Base-by-base conservation (phyloP, 2,113 vertebrate genomes). In the Eleginops maclovinus region DNA sequence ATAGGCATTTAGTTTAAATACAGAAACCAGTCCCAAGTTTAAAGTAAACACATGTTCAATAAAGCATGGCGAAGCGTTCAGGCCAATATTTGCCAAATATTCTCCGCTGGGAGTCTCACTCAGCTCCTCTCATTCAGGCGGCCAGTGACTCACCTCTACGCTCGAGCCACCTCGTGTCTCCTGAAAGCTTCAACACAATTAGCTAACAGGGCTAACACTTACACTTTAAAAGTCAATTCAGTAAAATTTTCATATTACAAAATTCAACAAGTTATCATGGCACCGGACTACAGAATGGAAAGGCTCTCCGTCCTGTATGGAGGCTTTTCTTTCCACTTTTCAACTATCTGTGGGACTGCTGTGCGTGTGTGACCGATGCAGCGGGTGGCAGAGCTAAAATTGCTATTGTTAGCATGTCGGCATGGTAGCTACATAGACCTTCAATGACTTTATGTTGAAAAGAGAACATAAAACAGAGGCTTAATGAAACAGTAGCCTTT, bases 131-230 rank as follows among this genome's bases (percentile, higher is more conserved):
- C 86, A 72, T 79, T 85, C 84, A 81, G 82, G 84, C 88, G 88
- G 84, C 86, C 92, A 87, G 86, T 93, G 94, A 94, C 93, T 93
- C 94, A 94, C 94, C 94, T 94, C 93, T 87, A 86, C 85, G 82
- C 68, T 93, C 90, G 73, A 89, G 88, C 91, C 94, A 94, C 95
- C 95, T 94, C 95, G 95, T 95, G 95, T 94, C 91, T 94, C 88
- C 86, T 59, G 70, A n/a, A 88, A 74, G 89, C 90, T 82, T 72
- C 91, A 85, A 92, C 92, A 88, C 93, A 92, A 93, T 93, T 93
- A 91, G 92, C 92, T 94, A 92, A 91, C 91, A 15, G 50, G 46
- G 92, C 92, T 93, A 93, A 91, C 91, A 63, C 49, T 22, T 75
- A 74, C 65, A 43, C 73, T 80, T 63, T 31, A 47, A 82, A 47